phyloP scores from a whole-genome alignment of 2,888 invertebrate species.

The Hypena proboscidalis region DNA sequence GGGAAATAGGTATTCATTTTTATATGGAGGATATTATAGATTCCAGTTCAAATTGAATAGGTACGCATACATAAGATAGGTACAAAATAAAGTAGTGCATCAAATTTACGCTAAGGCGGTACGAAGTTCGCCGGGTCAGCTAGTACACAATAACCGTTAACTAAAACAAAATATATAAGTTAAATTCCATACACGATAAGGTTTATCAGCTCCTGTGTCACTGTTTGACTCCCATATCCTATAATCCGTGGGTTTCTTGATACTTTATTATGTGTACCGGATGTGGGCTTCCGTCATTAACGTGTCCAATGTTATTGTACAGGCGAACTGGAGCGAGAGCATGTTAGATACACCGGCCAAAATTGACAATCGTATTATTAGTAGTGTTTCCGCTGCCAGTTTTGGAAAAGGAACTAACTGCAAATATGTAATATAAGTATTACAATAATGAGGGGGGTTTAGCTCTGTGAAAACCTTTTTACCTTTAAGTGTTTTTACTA shows the following conservation, averaged over 20 bases:
- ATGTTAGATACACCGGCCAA: conserved; percentile 52
- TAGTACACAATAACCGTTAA: too few relatives aligned
- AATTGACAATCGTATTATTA: conserved; percentile 45
- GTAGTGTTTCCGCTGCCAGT: conserved; percentile 1
- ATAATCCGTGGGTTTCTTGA: conserved; percentile 43
- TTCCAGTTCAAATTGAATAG: too few relatives aligned
- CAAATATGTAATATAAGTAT: too few relatives aligned
- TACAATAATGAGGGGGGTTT: too few relatives aligned
- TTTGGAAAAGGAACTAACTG: background rate
- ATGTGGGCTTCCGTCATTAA: conserved; percentile 69
- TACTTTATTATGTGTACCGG: conserved; percentile 54
- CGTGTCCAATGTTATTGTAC: conserved; percentile 59
- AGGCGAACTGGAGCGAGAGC: conserved; percentile 64
- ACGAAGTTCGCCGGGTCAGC: too few relatives aligned
- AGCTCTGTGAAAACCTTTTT: too few relatives aligned
- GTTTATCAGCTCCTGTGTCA: conserved; percentile 13
- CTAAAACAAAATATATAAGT: background rate
- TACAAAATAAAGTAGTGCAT: too few relatives aligned
- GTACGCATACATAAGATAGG: too few relatives aligned
- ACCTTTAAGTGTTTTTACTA: too few relatives aligned
- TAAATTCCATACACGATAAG: conserved; percentile 17
- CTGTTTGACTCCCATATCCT: conserved; percentile 37
- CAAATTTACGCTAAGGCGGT: too few relatives aligned
- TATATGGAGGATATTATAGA: too few relatives aligned
- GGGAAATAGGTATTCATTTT: too few relatives aligned